Base-by-base conservation (phyloP, 2,113 vertebrate genomes). In the Orthonyx spaldingii region DNA sequence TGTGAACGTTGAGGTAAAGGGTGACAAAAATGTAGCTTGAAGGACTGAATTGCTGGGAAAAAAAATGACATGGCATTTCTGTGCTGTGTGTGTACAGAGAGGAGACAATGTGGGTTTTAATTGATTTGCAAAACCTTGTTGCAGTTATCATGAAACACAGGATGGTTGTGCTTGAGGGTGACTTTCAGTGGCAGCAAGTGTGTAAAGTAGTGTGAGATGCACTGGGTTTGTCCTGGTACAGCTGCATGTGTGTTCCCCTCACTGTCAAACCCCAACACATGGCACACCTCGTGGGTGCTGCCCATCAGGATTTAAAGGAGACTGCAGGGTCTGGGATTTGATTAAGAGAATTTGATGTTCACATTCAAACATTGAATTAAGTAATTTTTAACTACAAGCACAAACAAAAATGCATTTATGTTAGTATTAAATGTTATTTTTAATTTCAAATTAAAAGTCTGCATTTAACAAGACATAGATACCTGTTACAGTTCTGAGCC, bases 71-170 rank as follows among this genome's bases (percentile, higher is more conserved):
- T 15, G 66, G 79, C 10, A 52, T 91, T 94, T 91, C 42, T 44
- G 35, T 49, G 85, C 39, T 63, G 41, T 70, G 84, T 89, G 75
- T n/a, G 46, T 44, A 21, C 61, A n/a, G 44, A 5, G 7, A 77
- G 59, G 46, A 86, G 75, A 86, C 78, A 72, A 84, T n/a, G 61
- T 68, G 55, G 42, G n/a, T 78, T 96, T 96, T 95, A 91, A 96
- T 46, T 90, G 90, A 89, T 93, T 91, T 81, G 52, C 41, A 92
- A 71, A 95, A 80, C 26, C 55, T 57, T 78, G 70, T 87, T 89
- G 74, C 78, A 93, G 41, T 90, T 92, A 74, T 52, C 24, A 17
- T 33, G 70, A 89, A 94, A 59, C 75, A 80, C 63, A 85, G 66
- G 63, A n/a, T 59, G 81, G 82, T 59, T 0, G 11, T 0, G 27